Base-by-base conservation (phyloP, 1,140 invertebrate species). In the Carcinoscorpius rotundicauda region DNA sequence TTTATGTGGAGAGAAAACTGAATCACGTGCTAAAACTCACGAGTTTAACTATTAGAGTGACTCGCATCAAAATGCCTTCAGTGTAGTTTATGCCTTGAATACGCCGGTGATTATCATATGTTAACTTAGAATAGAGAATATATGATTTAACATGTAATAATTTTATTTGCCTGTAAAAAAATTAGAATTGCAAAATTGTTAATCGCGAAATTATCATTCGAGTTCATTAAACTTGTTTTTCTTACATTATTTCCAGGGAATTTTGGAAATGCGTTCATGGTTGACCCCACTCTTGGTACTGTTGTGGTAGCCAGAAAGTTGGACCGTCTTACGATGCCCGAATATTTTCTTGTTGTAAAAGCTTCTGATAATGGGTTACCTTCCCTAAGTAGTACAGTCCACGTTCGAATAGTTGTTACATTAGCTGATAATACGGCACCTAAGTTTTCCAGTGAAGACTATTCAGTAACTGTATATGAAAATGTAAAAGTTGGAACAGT, bases 291-390 rank as follows among this genome's bases (percentile, higher is more conserved):
- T 10, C 78, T 92, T 60, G 93, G 92, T 10, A 83, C 85, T 52
- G 84, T 96, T 62, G 82, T 82, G 11, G 81, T 93, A 8, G 82
- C 86, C 8, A 83, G 86, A 68, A 83, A 85, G 69, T 78, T 94
- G 64, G 87, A 93, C 69, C 75, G 87, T 5, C 78, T 81, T 63
- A 78, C 83, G 51, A 73, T 75, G 66, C 82, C 82, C 8, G 89
- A 92, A 72, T 93, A 91, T 73, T 88, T 87, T 73, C 76, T 97
- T 6, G 80, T 85, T 63, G 84, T 95, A 4, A 87, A 86, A 77
- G 92, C 91, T 2, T 82, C 82, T 4, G 90, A 93, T 75, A 83
- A 86, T 69, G 91, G 91, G 6, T 83, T 83, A 29, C 85, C 86
- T 5, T 81, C 87, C 2, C 76, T 89, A 50, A 82, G 84, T n/a